Evolutionary conservation across 2,797 vertebrate genomes (phyloP).

Genomic region (Artibeus jamaicensis): DNA sequence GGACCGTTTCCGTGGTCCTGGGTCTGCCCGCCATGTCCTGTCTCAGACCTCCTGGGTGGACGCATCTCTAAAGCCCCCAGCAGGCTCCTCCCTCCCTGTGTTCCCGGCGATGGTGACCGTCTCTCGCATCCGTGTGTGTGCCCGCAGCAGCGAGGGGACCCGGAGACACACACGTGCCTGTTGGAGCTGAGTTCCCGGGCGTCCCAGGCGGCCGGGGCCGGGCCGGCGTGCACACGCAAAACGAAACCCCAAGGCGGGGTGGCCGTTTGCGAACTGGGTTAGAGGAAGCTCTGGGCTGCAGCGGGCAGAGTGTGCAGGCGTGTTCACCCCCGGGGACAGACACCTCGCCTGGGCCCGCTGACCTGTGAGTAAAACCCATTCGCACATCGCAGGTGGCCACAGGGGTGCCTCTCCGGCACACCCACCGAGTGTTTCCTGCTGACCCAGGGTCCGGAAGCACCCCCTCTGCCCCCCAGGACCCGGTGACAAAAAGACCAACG

Average conservation of each 20-base stretch:
- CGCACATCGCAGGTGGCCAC: accelerated
- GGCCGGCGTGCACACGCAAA: neutral
- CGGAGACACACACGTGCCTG: neutral
- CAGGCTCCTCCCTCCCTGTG: no score
- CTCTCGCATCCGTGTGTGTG: neutral
- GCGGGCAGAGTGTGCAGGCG: neutral
- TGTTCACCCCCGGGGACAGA: neutral
- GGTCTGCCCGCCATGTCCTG: neutral
- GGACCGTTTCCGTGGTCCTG: no score
- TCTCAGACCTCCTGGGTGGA: neutral
- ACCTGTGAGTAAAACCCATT: neutral
- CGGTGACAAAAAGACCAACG: neutral
- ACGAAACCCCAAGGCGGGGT: neutral
- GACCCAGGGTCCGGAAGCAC: neutral
- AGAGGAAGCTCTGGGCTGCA: neutral
- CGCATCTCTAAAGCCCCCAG: neutral
- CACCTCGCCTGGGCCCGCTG: neutral
- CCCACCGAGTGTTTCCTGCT: neutral
- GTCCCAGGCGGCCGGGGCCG: neutral
- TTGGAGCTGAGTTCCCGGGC: neutral
- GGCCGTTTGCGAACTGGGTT: neutral
- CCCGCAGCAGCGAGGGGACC: neutral
- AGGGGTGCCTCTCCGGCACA: neutral
- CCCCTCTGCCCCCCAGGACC: neutral
- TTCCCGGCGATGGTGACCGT: no score